These are phyloP conservation scores for Polylopha cassiicola DNA, from an alignment of 2,888 invertebrate genomes.

Conservation along the genomic window DNA sequence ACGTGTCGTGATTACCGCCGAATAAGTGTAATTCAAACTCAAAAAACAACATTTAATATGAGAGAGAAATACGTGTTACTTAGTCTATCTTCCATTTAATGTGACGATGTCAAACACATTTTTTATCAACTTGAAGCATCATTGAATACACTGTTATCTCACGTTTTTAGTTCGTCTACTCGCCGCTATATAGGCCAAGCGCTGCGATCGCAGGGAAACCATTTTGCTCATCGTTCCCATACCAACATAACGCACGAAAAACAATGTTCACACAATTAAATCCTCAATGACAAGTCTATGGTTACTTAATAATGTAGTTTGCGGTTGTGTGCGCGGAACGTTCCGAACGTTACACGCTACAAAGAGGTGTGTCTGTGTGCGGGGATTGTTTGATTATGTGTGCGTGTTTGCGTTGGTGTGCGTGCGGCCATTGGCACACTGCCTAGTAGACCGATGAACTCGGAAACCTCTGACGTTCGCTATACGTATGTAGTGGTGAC, in stretches of 20 bases:
- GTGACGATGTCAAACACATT: too few species aligned
- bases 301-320: constrained; percentile 49
- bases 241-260: constrained; percentile 18
- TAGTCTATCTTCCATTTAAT: neutral
- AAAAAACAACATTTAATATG: too few species aligned
- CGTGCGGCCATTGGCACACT: constrained; percentile 68
- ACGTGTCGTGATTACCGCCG: too few species aligned
- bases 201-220: too few species aligned
- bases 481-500: constrained; percentile 52
- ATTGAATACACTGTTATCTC: too few species aligned
- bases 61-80: too few species aligned
- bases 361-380: constrained; percentile 25
- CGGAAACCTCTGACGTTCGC: constrained; percentile 53
- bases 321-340: constrained; percentile 29
- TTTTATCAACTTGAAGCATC: too few species aligned
- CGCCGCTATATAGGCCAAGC: too few species aligned
- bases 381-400: constrained; percentile 21
- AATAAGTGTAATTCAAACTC: too few species aligned
- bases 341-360: constrained; percentile 17
- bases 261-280: constrained; percentile 41
- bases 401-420: constrained; percentile 31
- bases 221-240: too few species aligned
- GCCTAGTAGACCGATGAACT: constrained; percentile 75
- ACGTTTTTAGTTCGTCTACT: too few species aligned
- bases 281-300: constrained; percentile 49